Evolutionary conservation across 2,113 vertebrate genomes (phyloP).

Genomic region (Elephas maximus): DNA sequence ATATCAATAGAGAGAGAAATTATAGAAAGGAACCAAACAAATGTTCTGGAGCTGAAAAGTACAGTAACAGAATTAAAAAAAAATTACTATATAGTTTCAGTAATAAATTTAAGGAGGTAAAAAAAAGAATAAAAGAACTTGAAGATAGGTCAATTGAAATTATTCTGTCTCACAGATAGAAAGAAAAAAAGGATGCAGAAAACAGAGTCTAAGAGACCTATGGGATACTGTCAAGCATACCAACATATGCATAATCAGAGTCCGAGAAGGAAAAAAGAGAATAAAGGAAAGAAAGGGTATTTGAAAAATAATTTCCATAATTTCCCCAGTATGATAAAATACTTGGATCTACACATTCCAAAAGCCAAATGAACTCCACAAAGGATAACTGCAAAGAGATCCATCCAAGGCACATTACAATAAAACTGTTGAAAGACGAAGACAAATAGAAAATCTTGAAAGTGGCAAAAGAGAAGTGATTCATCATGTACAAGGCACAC

Average conservation of each 20-base stretch:
- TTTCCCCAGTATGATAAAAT: background rate
- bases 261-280: background rate
- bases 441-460: too few species aligned
- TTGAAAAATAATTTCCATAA: background rate
- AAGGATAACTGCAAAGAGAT: background rate
- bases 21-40: background rate
- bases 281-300: background rate
- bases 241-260: background rate
- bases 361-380: background rate
- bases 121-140: background rate
- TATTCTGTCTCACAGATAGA: background rate
- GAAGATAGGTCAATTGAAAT: background rate
- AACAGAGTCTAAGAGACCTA: background rate
- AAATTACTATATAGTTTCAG: background rate
- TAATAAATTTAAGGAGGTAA: background rate
- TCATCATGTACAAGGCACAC: too few species aligned
- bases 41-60: background rate
- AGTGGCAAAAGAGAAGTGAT: too few species aligned
- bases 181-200: background rate
- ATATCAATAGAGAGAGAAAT: background rate
- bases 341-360: background rate
- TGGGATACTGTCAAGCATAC: background rate
- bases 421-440: too few species aligned
- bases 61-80: background rate
- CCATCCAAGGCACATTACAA: background rate